A percentile compares a stretch with the other conserved stretches of the same genome.
These are phyloP conservation scores for Pituophis catenifer DNA, from an alignment of 2,113 vertebrate genomes.

Conservation along the genomic window DNA sequence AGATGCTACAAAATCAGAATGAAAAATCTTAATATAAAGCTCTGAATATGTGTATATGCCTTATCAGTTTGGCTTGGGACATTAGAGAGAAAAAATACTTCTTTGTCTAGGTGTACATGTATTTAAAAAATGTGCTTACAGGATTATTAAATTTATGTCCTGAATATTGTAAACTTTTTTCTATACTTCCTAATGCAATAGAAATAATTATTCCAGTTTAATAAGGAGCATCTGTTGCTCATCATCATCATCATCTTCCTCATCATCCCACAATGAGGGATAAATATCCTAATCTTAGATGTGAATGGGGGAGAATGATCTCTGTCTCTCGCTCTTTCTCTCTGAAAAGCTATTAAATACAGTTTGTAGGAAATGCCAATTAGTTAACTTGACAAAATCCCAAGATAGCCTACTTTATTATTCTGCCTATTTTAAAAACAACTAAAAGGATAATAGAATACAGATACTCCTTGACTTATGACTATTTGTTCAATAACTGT, in stretches of 20 bases:
- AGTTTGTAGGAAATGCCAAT: neutral
- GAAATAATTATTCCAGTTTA: neutral
- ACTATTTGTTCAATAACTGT: too few relatives aligned
- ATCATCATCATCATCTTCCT: neutral
- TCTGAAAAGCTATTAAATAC: neutral
- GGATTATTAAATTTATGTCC: neutral
- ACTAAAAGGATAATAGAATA: neutral
- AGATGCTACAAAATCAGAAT: neutral
- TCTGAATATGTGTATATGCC: neutral
- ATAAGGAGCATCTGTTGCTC: neutral
- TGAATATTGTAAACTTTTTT: neutral
- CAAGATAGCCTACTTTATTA: neutral
- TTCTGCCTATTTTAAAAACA: neutral
- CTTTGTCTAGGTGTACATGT: neutral
- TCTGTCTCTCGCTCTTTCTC: neutral
- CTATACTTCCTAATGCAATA: neutral
- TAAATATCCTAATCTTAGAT: neutral
- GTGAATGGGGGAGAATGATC: neutral
- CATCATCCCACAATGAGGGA: neutral
- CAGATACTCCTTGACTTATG: too few relatives aligned
- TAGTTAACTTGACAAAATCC: neutral
- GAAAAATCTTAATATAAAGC: neutral
- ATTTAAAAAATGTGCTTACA: neutral
- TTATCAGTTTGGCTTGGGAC: neutral
- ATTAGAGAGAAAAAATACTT: neutral